Evolutionary conservation across 2,888 invertebrate species (phyloP).

Genomic region (Noctuana brunneofusca): DNA sequence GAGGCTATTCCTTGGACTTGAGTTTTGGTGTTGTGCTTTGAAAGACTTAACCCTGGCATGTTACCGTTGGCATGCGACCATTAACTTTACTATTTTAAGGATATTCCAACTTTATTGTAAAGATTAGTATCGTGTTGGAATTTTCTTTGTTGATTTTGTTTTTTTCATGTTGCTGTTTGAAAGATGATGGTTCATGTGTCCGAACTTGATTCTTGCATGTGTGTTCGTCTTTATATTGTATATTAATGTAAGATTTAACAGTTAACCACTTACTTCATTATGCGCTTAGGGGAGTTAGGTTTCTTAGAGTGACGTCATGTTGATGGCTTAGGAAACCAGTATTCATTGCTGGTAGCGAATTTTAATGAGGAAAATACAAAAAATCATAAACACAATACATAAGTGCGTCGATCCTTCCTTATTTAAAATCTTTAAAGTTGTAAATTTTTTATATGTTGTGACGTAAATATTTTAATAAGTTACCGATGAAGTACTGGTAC

Average conservation of each 20-base stretch:
- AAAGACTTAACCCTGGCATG: constrained; percentile 59
- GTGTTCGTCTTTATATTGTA: constrained; percentile 46
- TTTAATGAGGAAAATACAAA: background rate
- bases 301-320: constrained; percentile 5
- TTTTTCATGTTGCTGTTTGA: constrained; percentile 43
- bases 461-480: constrained; percentile 4
- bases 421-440: background rate
- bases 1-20: constrained; percentile 39
- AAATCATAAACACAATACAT: background rate
- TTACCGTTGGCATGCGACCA: constrained; percentile 48
- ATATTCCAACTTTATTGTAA: constrained; percentile 39
- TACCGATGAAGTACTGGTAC: constrained; percentile 23
- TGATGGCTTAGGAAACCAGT: background rate
- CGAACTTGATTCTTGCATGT: constrained; percentile 49
- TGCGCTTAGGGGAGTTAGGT: constrained; percentile 1
- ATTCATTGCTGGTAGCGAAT: background rate
- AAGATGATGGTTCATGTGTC: constrained; percentile 36
- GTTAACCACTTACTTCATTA: constrained; percentile 15
- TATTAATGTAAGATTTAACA: constrained; percentile 18
- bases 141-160: constrained; percentile 41
- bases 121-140: constrained; percentile 38
- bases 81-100: constrained; percentile 38
- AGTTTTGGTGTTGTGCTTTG: constrained; percentile 44
- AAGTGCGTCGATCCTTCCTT: no score
- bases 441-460: background rate